Conservation (phyloP, 2,888 invertebrate genomes). For the Drosophila kambysellisi region DNA sequence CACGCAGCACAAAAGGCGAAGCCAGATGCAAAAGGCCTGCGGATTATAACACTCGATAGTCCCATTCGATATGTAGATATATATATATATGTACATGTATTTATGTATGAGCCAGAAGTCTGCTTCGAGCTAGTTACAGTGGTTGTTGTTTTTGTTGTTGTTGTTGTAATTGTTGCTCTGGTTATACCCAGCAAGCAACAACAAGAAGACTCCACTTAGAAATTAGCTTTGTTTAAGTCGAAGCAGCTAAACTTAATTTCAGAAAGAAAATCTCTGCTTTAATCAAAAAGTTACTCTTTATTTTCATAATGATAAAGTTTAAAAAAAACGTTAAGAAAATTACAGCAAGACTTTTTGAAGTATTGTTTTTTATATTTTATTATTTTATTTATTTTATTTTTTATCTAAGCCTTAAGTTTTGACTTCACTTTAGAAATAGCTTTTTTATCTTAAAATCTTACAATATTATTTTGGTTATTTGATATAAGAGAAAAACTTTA, state of each 20-base stretch:
- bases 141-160: slow-evolving; percentile 14
- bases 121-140: slow-evolving; percentile 2
- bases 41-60: slow-evolving; percentile 75
- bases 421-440: background rate
- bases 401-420: background rate
- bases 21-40: slow-evolving; percentile 69
- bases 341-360: background rate
- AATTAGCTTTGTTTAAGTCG: background rate
- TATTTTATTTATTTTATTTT: too few species aligned
- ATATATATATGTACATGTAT: background rate
- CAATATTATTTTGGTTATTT: too few species aligned
- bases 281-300: background rate
- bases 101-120: slow-evolving; percentile 8
- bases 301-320: background rate
- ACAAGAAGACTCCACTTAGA: background rate
- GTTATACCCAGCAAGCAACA: background rate
- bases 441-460: background rate
- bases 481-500: background rate
- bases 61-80: slow-evolving; percentile 39
- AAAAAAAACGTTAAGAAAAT: background rate
- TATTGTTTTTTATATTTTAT: too few species aligned
- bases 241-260: background rate
- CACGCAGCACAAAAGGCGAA: slow-evolving; percentile 51
- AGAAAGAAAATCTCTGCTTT: background rate
- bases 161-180: background rate